Percentiles rank a stretch among this genome's conserved stretches.
Conservation (phyloP, 2,888 invertebrate genomes). For the Dryococelus australis region DNA sequence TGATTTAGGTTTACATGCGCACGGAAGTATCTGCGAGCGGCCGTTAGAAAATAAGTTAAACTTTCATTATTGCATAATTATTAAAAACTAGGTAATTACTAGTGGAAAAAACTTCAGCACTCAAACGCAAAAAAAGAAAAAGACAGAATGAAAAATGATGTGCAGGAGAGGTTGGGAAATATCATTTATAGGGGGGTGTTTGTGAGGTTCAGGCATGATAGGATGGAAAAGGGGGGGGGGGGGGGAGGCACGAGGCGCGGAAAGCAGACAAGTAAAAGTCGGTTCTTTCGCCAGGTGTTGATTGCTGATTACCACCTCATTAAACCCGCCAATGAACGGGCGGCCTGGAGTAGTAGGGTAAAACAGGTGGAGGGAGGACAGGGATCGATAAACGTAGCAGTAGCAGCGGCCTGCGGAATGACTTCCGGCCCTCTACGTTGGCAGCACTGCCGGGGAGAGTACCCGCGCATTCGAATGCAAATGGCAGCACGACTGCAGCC, state of each 20-base stretch:
- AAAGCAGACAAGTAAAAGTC: background rate
- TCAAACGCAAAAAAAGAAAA: background rate
- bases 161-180: background rate
- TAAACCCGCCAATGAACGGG: background rate
- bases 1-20: too few species aligned
- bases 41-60: background rate
- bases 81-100: background rate
- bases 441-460: background rate
- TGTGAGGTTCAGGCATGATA: too few species aligned
- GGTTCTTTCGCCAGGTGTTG: slow-evolving; percentile 3
- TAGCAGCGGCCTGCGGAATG: background rate
- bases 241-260: background rate
- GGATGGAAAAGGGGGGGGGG: background rate
- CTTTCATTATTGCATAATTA: background rate
- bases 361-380: background rate
- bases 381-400: background rate
- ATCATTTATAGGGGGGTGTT: background rate
- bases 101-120: background rate
- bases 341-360: background rate
- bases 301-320: background rate
- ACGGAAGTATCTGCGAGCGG: too few species aligned
- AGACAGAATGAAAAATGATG: background rate
- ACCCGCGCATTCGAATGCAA: background rate
- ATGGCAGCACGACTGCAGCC: background rate
- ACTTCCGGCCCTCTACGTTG: background rate